These are phyloP conservation scores for Phengaris alcon DNA, from an alignment of 2,888 invertebrate genomes.

Conservation along the genomic window DNA sequence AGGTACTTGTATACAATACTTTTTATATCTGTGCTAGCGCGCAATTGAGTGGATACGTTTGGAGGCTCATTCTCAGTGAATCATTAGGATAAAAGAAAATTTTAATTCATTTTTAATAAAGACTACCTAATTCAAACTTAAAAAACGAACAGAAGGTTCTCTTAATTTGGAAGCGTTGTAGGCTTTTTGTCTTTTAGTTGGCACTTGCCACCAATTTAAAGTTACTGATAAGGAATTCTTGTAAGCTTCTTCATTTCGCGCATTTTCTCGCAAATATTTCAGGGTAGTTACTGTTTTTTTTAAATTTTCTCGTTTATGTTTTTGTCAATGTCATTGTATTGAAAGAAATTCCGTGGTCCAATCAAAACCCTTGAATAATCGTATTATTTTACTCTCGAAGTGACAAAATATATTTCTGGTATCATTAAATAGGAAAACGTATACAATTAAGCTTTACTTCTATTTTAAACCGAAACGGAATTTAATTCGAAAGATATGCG, in stretches of 20 bases:
- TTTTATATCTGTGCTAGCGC: too few species aligned
- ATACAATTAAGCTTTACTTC: neutral
- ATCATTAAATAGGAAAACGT: neutral
- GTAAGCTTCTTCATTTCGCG: neutral
- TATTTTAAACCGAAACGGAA: slow-evolving; percentile 5
- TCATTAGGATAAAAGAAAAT: too few species aligned
- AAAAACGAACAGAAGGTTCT: neutral
- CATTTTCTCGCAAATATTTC: neutral
- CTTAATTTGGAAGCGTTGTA: neutral
- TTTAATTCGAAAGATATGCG: slow-evolving; percentile 22
- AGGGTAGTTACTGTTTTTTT: neutral
- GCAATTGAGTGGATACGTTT: too few species aligned
- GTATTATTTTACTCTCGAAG: neutral
- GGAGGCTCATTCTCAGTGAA: too few species aligned
- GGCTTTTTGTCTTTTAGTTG: neutral
- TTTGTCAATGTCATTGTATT: neutral
- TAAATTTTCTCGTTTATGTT: neutral
- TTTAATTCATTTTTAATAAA: too few species aligned
- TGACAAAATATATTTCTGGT: neutral
- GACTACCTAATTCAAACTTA: too few species aligned
- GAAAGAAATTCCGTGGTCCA: neutral
- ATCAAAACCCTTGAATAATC: neutral
- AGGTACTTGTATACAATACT: too few species aligned
- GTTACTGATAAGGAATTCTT: neutral
- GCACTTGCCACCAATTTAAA: neutral